A percentile compares a stretch with the other conserved stretches of the same genome.
Evolutionary conservation across 1,140 invertebrate species (phyloP).

Genomic region (Cotesia chilonis): DNA sequence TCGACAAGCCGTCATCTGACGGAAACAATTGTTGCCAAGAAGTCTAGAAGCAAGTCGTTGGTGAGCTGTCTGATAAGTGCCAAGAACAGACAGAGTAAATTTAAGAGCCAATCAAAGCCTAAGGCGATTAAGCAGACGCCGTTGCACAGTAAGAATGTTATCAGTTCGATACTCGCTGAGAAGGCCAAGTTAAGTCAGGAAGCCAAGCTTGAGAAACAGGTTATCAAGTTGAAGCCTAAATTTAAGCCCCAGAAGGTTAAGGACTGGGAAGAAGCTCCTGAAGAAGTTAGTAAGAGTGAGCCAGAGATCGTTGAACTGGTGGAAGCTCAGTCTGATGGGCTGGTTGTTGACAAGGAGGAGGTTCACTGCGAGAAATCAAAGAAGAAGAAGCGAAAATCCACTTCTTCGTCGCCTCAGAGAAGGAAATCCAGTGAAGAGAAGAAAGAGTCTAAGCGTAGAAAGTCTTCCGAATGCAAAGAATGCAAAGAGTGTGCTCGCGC

Average conservation of each 20-base stretch:
- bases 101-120: slow-evolving; percentile 56
- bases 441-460: slow-evolving; percentile 48
- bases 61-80: slow-evolving; percentile 72
- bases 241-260: slow-evolving; percentile 74
- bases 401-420: slow-evolving; percentile 48
- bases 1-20: slow-evolving; percentile 70
- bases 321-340: slow-evolving; percentile 16
- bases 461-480: slow-evolving; percentile 52
- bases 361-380: slow-evolving; percentile 52
- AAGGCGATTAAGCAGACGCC: slow-evolving; percentile 58
- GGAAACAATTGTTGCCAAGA: slow-evolving; percentile 85
- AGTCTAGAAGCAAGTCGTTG: slow-evolving; percentile 73
- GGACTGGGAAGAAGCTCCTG: slow-evolving; percentile 66
- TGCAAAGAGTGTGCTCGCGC: slow-evolving; percentile 53
- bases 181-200: slow-evolving; percentile 60
- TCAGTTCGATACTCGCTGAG: slow-evolving; percentile 60
- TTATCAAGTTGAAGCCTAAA: slow-evolving; percentile 73
- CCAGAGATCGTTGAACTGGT: background rate
- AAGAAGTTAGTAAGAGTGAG: slow-evolving; percentile 34
- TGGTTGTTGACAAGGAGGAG: slow-evolving; percentile 23
- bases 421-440: slow-evolving; percentile 48
- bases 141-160: slow-evolving; percentile 60
- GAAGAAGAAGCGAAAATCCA: slow-evolving; percentile 58
- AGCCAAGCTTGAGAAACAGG: slow-evolving; percentile 54
- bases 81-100: slow-evolving; percentile 71